Base-by-base conservation (phyloP, 2,113 vertebrate species). In the Micromys minutus region DNA sequence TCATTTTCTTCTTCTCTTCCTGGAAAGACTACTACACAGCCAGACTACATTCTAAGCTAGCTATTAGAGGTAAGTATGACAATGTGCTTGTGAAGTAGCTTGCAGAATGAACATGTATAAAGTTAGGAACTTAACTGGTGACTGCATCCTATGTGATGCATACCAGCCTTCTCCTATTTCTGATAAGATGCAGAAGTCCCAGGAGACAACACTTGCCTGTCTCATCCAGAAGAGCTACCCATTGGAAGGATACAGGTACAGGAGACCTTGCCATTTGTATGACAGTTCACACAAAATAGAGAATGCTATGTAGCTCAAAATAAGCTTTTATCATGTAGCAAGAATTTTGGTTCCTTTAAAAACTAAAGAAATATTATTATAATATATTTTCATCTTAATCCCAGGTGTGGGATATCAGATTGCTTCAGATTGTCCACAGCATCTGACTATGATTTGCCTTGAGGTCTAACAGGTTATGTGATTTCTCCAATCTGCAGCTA, bases 191-290 rank as follows among this genome's bases (percentile, higher is more conserved):
- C 9, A 59, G 11, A 80, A 12, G 0, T 12, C 16, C 15, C 9
- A 77, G 17, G 3, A 77, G 24, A 72, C 12, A 67, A 22, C 3
- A 6, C 0, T 47, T 2, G 63, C 0, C 11, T n/a, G 2, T 0
- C 39, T 0, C 16, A 7, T 12, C 26, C 13, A 7, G 15, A 7
- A 69, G 29, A 72, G 1, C 0, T 47, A 19, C 5, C 59, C 36
- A 24, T 0, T n/a, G 24, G 24, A 59, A 95, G 45, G 6, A 72
- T 12, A 1, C 6, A 47, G 13, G 13, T 12, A 1, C 6, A 47
- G 13, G 13, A 45, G 21, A 15, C 8, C 21, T 16, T 61, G 36
- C 42, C 47, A 16, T 76, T 52, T 22, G 7, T 34, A 31, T 24
- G 4, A 1, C 47, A 52, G 4, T 57, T 61, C n/a, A 71, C 1